Base-by-base conservation (phyloP, 2,113 vertebrate species). In the Sinocyclocheilus maitianheensis region DNA sequence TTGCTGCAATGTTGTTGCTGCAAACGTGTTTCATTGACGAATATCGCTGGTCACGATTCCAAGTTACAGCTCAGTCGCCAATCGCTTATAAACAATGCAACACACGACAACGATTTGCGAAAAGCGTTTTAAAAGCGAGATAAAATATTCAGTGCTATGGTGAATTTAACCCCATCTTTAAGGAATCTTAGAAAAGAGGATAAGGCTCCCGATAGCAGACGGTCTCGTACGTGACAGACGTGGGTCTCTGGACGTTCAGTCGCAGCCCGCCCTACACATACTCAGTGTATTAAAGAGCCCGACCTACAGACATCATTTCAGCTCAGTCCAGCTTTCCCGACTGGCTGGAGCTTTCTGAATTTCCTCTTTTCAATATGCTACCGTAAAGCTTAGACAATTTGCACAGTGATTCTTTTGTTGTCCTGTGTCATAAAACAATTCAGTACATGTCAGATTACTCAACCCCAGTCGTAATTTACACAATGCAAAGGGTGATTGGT, bases 341-440 rank as follows among this genome's bases (percentile, higher is more conserved):
- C 86, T 13, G 90, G 87, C 53, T 20, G n/a, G 30, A 5, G 83
- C 85, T 20, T 46, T 85, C 63, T 65, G 53, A 87, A 89, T 87
- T 79, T 85, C 88, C 88, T 63, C 79, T 78, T 83, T 84, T 89
- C 65, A 90, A 89, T 40, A 53, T 26, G 37, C 30, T 87, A 89
- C 90, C 90, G 90, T 89, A 91, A 81, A 78, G 37, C 58, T 51
- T 65, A 5, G 13, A 86, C 63, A 72, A 89, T 24, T 12, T 24
- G 85, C 85, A 82, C 83, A 85, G 22, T 5, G 62, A 71, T 7
- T 9, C 4, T 51, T 65, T 48, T 46, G 20, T 24, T 22, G 14
- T 67, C n/a, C 1, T 20, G 63, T 48, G 43, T 46, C 11, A 60
- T 78, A 22, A 78, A 78, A 55, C 9, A 3, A 9, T 43, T 14